These are phyloP conservation scores for Harpalus rufipes DNA, from an alignment of 2,888 invertebrate species.

Conservation along the genomic window DNA sequence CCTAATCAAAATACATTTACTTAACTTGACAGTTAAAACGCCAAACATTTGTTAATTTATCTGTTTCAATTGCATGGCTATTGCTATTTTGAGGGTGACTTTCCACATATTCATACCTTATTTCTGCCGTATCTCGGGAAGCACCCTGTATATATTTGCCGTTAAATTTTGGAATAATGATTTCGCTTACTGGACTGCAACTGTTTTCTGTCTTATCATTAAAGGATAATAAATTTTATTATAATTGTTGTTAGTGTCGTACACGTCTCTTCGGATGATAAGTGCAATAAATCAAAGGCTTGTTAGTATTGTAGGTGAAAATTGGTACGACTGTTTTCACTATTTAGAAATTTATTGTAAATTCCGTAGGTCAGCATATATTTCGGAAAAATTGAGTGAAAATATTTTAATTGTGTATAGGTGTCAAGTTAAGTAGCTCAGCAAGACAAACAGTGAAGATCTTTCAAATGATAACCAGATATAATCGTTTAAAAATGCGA, in stretches of 20 bases:
- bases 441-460: slow-evolving; percentile 33
- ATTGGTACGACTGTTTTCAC: slow-evolving; percentile 38
- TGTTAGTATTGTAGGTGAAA: slow-evolving; percentile 24
- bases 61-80: too few relatives aligned
- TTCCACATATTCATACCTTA: too few relatives aligned
- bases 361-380: slow-evolving; percentile 23
- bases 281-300: neutral
- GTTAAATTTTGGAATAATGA: neutral
- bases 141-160: too few relatives aligned
- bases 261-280: neutral
- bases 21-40: too few relatives aligned
- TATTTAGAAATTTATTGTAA: slow-evolving; percentile 49
- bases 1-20: too few relatives aligned
- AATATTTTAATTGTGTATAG: slow-evolving; percentile 54
- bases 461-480: slow-evolving; percentile 13
- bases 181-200: neutral
- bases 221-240: slow-evolving; percentile 2
- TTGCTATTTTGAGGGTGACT: too few relatives aligned
- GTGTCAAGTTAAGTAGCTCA: slow-evolving; percentile 48
- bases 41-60: too few relatives aligned
- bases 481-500: neutral
- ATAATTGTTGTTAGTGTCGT: slow-evolving; percentile 6
- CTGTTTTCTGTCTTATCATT: neutral
- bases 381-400: slow-evolving; percentile 51
- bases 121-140: too few relatives aligned